These are phyloP conservation scores for Gasteruption jaculator DNA, from an alignment of 2,888 invertebrate genomes.

Conservation along the genomic window DNA sequence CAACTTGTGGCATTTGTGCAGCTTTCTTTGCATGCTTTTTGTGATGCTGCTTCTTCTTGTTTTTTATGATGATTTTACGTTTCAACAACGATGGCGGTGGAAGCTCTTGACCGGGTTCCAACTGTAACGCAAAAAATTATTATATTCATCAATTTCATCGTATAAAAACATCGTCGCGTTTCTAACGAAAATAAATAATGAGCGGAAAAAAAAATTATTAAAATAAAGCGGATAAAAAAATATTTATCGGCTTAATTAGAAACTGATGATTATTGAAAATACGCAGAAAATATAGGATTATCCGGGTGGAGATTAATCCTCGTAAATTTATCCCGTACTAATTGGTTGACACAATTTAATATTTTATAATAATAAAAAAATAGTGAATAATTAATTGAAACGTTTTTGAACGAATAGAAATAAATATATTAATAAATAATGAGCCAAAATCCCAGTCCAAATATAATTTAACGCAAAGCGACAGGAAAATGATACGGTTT, in stretches of 20 bases:
- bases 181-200: not conserved
- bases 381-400: constrained; percentile 5
- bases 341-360: too few species aligned
- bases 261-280: too few species aligned
- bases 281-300: too few species aligned
- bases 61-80: constrained; percentile 93
- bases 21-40: constrained; percentile 69
- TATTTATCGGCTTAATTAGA: too few species aligned
- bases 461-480: too few species aligned
- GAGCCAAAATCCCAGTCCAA: too few species aligned
- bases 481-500: too few species aligned
- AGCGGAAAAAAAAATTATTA: not conserved
- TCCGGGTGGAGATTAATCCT: too few species aligned
- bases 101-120: constrained; percentile 69
- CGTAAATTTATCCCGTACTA: too few species aligned
- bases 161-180: not conserved
- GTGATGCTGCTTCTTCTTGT: constrained; percentile 90
- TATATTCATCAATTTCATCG: constrained; percentile 1
- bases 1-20: constrained; percentile 41
- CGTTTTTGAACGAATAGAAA: not conserved
- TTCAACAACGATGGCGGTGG: constrained; percentile 82
- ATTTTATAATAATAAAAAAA: constrained; percentile 35
- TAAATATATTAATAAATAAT: too few species aligned
- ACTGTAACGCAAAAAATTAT: constrained; percentile 39
- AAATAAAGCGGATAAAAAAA: too few species aligned